phyloP scores from a whole-genome alignment of 1,140 invertebrate species.

The Philotrypesis tridentata region DNA sequence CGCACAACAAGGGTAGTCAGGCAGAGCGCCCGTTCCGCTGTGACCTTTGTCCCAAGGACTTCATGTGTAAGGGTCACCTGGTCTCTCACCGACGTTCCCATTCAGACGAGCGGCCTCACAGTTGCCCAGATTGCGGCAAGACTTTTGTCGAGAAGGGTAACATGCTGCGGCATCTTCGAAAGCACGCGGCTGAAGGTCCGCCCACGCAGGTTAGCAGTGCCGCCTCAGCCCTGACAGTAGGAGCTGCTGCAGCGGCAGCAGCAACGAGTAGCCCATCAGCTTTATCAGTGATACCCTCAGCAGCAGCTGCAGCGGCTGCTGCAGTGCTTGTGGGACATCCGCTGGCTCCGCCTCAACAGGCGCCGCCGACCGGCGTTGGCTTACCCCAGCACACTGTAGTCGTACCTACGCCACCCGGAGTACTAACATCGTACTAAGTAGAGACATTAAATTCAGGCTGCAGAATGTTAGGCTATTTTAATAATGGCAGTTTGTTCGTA shows the following conservation, averaged over 20 bases:
- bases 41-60: constrained; percentile 97
- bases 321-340: constrained; percentile 70
- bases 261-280: constrained; percentile 63
- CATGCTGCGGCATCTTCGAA: constrained; percentile 78
- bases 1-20: constrained; percentile 89
- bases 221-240: constrained; percentile 66
- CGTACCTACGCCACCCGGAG: constrained; percentile 71
- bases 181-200: constrained; percentile 72
- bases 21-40: constrained; percentile 94
- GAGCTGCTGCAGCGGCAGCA: constrained; percentile 58
- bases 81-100: constrained; percentile 92
- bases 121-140: constrained; percentile 84
- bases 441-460: background rate
- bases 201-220: constrained; percentile 69
- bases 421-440: constrained; percentile 67
- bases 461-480: constrained; percentile 17
- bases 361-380: constrained; percentile 65
- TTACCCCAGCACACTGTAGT: constrained; percentile 72
- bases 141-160: constrained; percentile 86
- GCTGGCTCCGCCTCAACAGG: constrained; percentile 61
- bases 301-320: constrained; percentile 52
- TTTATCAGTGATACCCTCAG: constrained; percentile 64
- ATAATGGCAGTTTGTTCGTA: background rate
- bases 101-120: constrained; percentile 88
- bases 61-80: constrained; percentile 96